Percentiles rank a stretch among this genome's conserved stretches.
Evolutionary conservation across 2,888 invertebrate species (phyloP).

Genomic region (Rotaria socialis): DNA sequence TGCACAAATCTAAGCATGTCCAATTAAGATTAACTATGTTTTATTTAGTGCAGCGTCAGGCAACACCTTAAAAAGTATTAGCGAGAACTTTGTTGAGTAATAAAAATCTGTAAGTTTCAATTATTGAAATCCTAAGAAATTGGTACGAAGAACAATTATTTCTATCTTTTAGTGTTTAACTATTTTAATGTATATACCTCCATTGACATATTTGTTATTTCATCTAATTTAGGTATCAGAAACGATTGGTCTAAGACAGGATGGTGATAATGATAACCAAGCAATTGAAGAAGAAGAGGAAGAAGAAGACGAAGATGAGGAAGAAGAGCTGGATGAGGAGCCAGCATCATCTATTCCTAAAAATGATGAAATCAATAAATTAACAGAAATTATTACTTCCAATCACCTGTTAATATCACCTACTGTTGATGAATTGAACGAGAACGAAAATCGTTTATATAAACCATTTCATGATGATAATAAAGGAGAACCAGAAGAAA

Average conservation of each 20-base stretch:
- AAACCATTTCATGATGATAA: slow-evolving; percentile 38
- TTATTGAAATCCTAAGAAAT: too few relatives aligned
- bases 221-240: neutral
- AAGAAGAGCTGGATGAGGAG: neutral
- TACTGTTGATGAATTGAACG: slow-evolving; percentile 35
- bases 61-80: too few relatives aligned
- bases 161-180: too few relatives aligned
- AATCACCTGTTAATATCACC: neutral
- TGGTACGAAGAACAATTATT: too few relatives aligned
- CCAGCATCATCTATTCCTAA: too few relatives aligned
- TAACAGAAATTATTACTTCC: neutral
- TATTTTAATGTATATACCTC: too few relatives aligned
- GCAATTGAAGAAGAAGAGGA: slow-evolving; percentile 31
- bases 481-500: neutral
- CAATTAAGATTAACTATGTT: too few relatives aligned
- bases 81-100: too few relatives aligned
- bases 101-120: too few relatives aligned
- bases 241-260: neutral
- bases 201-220: too few relatives aligned
- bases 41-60: too few relatives aligned
- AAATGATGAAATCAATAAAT: neutral
- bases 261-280: neutral
- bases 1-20: too few relatives aligned
- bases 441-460: neutral
- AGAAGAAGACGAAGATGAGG: slow-evolving; percentile 15